These are phyloP conservation scores for Drosophila setifemur DNA, from an alignment of 1,140 invertebrate species.

Conservation along the genomic window DNA sequence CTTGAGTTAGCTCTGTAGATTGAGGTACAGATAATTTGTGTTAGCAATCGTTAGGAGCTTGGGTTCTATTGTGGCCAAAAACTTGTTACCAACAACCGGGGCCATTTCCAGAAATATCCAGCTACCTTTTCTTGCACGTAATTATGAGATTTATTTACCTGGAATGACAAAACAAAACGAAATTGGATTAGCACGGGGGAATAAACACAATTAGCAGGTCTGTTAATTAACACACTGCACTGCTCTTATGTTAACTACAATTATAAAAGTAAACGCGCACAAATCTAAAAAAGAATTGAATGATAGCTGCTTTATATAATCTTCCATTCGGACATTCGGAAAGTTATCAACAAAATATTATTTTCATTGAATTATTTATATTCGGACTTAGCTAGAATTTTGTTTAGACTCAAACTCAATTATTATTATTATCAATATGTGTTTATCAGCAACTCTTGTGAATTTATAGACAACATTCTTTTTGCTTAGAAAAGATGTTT, in stretches of 20 bases:
- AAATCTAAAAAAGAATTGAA: no score
- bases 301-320: no score
- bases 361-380: no score
- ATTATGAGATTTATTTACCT: constrained; percentile 48
- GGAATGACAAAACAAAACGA: constrained; percentile 39
- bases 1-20: constrained; percentile 1
- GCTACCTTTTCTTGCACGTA: constrained; percentile 9
- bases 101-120: constrained; percentile 19
- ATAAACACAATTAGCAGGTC: constrained; percentile 27
- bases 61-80: constrained; percentile 14
- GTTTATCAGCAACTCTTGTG: no score
- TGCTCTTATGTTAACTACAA: not conserved
- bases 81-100: constrained; percentile 12
- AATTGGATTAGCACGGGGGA: constrained; percentile 18
- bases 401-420: no score
- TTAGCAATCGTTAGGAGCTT: constrained; percentile 22
- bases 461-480: no score
- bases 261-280: not conserved
- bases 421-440: no score
- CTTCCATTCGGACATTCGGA: no score
- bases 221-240: constrained; percentile 23
- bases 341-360: no score
- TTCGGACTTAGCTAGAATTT: no score
- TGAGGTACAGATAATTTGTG: constrained; percentile 27
- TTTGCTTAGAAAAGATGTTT: no score